phyloP scores from a whole-genome alignment of 2,888 invertebrate genomes.

The Agrochola lota region DNA sequence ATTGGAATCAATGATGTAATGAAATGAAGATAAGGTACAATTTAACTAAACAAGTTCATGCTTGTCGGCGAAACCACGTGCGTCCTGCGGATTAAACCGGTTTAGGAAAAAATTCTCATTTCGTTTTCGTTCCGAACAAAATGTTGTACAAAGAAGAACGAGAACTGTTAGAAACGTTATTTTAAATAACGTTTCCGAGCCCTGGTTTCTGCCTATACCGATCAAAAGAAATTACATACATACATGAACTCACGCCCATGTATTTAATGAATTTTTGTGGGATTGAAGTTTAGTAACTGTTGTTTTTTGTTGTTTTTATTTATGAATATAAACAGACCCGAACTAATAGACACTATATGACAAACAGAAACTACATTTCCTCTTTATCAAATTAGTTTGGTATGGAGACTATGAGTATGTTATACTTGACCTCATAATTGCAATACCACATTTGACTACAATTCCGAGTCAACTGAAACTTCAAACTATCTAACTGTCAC shows the following conservation, averaged over 20 bases:
- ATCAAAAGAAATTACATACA: neutral
- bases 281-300: neutral
- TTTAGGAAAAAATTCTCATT: no score
- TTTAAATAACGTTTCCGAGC: no score
- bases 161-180: no score
- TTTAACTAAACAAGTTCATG: no score
- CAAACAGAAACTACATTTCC: neutral
- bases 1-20: no score
- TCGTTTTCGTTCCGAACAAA: no score
- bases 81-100: no score
- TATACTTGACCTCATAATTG: neutral
- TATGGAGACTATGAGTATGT: neutral
- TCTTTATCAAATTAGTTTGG: neutral
- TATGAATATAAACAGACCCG: neutral
- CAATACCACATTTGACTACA: neutral
- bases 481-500: neutral
- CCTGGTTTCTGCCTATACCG: neutral
- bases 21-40: no score
- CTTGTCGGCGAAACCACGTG: no score
- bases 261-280: neutral
- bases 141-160: no score
- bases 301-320: neutral
- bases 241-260: no score
- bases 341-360: neutral
- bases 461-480: neutral